Evolutionary conservation across 2,797 vertebrate species (phyloP), one percentile per base, ranked within the genome.

Genomic region (Scolopax bukidnonensis): DNA sequence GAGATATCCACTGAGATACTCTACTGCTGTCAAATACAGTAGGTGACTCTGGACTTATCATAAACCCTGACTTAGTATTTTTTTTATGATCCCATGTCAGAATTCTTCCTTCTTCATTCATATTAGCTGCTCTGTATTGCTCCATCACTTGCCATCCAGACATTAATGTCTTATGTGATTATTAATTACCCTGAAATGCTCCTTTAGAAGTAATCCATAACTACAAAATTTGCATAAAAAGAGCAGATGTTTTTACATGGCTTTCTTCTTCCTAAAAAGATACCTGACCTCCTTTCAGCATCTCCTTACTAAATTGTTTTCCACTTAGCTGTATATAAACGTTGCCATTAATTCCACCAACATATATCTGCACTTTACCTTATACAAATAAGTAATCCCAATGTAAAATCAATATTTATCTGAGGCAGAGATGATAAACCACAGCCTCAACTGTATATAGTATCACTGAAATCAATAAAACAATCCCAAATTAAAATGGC

Each of bases 391-490:
- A 85, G 50, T 47, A 87, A 85, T 47, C 40, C 33, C 82, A 84
- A 24, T 32, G 60, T 65, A 76, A 78, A 96, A 90, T 87, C 65
- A 88, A 78, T 89, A 68, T 54, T 87, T 90, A 81, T 84, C 77
- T 57, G 33, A 86, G 38, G 30, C n/a, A 88, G 88, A 90, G 67
- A 86, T 80, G 86, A 86, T 88, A 90, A 91, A 86, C 50, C 36
- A 75, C 12, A 88, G 65, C 8, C 43, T 84, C 84, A 87, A 57
- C 65, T 47, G 14, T 36, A 27, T 25, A 75, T 5, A 84, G 41
- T 41, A 78, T 73, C 57, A 81, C 45, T 59, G 47, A 79, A 94
- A 94, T 88, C 80, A 79, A 93, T 90, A 91, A 81, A 91, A 16
- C 38, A 56, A 79, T 63, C 59, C 63, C 47, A 76, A 48, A 90